Conservation (phyloP, 2,888 invertebrate genomes). For the Pyrrhia umbra region DNA sequence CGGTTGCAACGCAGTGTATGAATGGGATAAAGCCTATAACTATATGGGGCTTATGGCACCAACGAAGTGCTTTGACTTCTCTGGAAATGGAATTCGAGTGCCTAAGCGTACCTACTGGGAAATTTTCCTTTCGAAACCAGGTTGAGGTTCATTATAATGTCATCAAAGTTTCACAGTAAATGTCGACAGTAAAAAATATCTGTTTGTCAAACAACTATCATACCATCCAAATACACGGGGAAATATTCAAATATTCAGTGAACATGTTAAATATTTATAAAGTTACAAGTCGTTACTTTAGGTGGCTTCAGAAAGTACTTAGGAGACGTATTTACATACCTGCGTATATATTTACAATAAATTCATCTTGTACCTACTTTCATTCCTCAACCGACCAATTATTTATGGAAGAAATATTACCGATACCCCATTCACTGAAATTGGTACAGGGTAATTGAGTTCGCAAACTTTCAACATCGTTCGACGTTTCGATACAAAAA, state of each 20-base stretch:
- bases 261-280: constrained; percentile 37
- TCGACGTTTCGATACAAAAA: constrained; percentile 41
- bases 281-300: constrained; percentile 29
- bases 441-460: constrained; percentile 38
- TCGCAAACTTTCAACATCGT: constrained; percentile 36
- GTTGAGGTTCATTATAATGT: background rate
- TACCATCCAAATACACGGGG: background rate
- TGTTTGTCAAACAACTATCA: constrained; percentile 8
- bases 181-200: background rate
- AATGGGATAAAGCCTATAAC: constrained; percentile 19
- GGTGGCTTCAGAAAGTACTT: constrained; percentile 15
- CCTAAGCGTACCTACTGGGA: background rate
- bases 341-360: constrained; percentile 11
- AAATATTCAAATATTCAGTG: constrained; percentile 15
- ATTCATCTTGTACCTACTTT: constrained; percentile 9
- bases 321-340: background rate
- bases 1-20: constrained; percentile 8
- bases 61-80: constrained; percentile 8
- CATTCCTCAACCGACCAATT: constrained; percentile 23
- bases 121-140: constrained; percentile 4
- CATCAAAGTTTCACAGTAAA: background rate
- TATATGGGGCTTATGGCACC: constrained; percentile 9
- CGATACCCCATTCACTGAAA: constrained; percentile 34
- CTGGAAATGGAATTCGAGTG: constrained; percentile 17
- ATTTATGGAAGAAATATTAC: constrained; percentile 38